phyloP scores from a whole-genome alignment of 1,140 invertebrate species.

The Paramacrobiotus metropolitanus region DNA sequence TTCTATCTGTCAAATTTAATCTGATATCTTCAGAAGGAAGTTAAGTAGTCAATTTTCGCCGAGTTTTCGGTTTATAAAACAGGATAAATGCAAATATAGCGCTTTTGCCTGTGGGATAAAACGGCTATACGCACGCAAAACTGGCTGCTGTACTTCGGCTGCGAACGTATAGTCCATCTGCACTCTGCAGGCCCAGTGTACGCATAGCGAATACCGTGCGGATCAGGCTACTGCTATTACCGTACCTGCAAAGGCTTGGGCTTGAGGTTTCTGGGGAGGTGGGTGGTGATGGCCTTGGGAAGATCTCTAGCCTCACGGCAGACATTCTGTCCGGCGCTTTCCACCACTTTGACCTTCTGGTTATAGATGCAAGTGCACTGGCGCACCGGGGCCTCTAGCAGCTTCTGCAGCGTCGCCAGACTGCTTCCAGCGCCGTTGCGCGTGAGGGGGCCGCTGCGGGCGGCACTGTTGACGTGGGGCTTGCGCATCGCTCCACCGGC shows the following conservation, averaged over 20 bases:
- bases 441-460: background rate
- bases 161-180: too few species aligned
- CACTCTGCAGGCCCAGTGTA: too few species aligned
- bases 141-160: too few species aligned
- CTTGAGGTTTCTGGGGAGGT: background rate
- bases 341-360: background rate
- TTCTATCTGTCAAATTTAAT: too few species aligned
- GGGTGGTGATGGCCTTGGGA: background rate
- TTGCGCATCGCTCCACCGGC: too few species aligned
- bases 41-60: too few species aligned
- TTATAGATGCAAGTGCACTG: background rate
- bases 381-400: background rate
- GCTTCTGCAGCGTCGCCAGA: background rate
- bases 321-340: background rate
- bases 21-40: too few species aligned
- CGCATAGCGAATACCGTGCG: too few species aligned
- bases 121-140: too few species aligned
- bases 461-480: background rate
- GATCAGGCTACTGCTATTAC: too few species aligned
- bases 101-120: too few species aligned
- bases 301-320: background rate
- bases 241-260: background rate
- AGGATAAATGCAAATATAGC: background rate
- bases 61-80: too few species aligned
- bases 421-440: background rate